phyloP scores from a whole-genome alignment of 2,888 invertebrate genomes.

The Spatulosminthurus flaviceps region DNA sequence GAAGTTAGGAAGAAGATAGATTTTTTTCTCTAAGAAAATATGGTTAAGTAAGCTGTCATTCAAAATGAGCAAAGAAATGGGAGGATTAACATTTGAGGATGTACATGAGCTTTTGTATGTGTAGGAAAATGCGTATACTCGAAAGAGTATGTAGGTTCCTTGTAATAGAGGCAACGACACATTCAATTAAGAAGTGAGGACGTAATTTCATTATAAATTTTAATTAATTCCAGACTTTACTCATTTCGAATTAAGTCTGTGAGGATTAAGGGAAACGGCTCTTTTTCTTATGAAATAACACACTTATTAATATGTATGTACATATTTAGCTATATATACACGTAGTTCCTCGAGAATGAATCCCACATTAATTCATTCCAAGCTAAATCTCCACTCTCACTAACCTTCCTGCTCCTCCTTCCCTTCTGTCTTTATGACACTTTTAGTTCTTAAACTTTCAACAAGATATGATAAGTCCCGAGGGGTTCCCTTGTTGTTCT shows the following conservation, averaged over 20 bases:
- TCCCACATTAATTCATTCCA: not conserved
- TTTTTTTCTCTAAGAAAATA: not conserved
- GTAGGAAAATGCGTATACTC: not conserved
- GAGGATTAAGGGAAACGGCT: not conserved
- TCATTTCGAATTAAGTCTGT: slow-evolving; percentile 24
- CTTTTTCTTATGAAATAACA: slow-evolving; percentile 13
- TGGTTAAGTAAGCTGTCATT: slow-evolving; percentile 25
- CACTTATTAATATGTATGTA: not conserved
- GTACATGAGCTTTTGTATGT: not conserved
- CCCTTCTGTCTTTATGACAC: not conserved
- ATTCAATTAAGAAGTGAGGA: slow-evolving; percentile 13
- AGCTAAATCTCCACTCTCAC: not conserved
- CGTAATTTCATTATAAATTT: slow-evolving; percentile 28
- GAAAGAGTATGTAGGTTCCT: not conserved
- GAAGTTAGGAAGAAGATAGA: not conserved
- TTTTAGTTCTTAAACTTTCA: not conserved
- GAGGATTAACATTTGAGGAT: not conserved
- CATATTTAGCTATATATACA: no score
- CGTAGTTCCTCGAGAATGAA: no score
- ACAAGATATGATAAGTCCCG: not conserved
- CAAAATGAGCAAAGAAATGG: slow-evolving; percentile 10
- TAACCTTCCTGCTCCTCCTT: not conserved
- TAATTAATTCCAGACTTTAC: slow-evolving; percentile 27
- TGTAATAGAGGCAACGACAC: not conserved
- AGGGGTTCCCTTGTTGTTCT: not conserved